These are phyloP conservation scores for Drosophila bipectinata DNA, from an alignment of 1,140 invertebrate species.

Conservation along the genomic window DNA sequence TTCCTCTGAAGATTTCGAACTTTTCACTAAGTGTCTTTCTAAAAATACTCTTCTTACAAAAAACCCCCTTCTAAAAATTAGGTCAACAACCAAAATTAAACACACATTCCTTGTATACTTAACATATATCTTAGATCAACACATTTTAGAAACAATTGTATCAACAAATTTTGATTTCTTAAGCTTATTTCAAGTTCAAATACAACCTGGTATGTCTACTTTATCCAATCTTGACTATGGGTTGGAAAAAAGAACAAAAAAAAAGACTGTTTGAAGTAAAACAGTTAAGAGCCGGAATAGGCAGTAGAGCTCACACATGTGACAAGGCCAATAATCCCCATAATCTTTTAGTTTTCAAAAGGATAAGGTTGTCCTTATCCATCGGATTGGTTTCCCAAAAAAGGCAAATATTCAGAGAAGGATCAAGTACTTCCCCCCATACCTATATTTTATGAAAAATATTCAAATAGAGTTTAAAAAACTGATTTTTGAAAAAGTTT, in stretches of 20 bases:
- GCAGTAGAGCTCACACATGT: conserved; percentile 7
- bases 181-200: background rate
- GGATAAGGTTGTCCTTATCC: conserved; percentile 23
- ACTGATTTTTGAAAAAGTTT: no score
- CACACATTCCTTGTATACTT: no score
- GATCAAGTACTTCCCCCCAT: no score
- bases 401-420: conserved; percentile 21
- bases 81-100: no score
- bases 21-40: no score
- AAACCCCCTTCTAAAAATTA: no score
- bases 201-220: background rate
- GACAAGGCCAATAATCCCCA: conserved; percentile 49
- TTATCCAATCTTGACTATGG: background rate
- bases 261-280: conserved; percentile 5
- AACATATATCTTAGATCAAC: no score
- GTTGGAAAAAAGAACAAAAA: background rate
- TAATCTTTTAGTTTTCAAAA: conserved; percentile 53
- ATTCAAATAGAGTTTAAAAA: no score
- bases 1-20: no score
- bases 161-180: background rate
- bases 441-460: no score
- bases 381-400: no score
- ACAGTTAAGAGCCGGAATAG: background rate
- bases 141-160: background rate
- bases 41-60: no score